Evolutionary conservation across 2,797 vertebrate species (phyloP), one percentile per base, ranked within the genome.

Genomic region (Gephyroberyx darwinii): DNA sequence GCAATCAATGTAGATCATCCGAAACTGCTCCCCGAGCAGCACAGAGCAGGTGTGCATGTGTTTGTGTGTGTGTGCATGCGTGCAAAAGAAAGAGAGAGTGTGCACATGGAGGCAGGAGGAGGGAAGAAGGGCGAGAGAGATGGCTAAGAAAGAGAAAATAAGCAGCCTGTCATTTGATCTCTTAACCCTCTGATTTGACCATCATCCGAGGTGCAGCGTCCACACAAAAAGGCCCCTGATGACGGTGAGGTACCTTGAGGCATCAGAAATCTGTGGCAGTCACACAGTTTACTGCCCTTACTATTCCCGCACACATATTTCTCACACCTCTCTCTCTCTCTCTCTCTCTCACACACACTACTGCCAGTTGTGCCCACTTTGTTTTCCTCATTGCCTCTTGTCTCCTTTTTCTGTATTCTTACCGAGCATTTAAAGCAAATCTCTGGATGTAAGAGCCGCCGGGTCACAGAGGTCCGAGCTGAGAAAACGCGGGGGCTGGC

Each of bases 1-100:
- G 89, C 90, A 91, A 92, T 92, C 90, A 90, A 90, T 90, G 90
- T 84, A 92, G 88, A 92, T 92, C 89, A 90, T 85, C 88, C 76
- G 78, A 80, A 88, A 91, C 71, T 55, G 83, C 75, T 91, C 89
- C 88, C 87, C 68, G 39, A 82, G 82, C 83, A 69, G 78, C 59
- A 22, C 76, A 71, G 84, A 89, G 86, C 43, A 85, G 85, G 26
- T 56, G 60, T 45, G 33, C 65, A 8, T 41, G 35, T 12, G 33
- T 39, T 33, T 26, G 4, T 5, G 65, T 14, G 51, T 52, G 43
- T 63, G 43, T 60, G 31, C 71, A 82, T 43, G 57, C 84, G 68
- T 74, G 71, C 50, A 45, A 60, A 37, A 31, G 48, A 64, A 63
- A 67, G 65, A 67, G 30, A 51, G 26, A 74, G 64, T 54, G 63